These are phyloP conservation scores for Teleogryllus occipitalis DNA, from an alignment of 1,140 invertebrate genomes.

Conservation along the genomic window DNA sequence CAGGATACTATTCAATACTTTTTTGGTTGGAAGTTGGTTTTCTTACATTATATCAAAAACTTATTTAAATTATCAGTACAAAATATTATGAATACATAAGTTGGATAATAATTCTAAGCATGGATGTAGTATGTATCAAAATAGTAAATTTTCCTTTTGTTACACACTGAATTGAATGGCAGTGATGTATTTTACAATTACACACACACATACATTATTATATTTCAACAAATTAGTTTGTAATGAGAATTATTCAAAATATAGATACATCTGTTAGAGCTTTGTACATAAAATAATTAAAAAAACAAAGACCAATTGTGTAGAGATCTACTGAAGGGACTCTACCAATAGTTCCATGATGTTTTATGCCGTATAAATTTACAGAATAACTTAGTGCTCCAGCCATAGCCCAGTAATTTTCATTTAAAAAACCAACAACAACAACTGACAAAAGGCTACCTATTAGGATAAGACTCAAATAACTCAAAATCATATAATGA, in stretches of 20 bases:
- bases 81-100: too few relatives aligned
- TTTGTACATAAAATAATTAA: slow-evolving; percentile 10
- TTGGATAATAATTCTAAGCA: too few relatives aligned
- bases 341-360: not conserved
- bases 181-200: too few relatives aligned
- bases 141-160: too few relatives aligned
- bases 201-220: too few relatives aligned
- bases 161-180: too few relatives aligned
- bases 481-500: not conserved
- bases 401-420: slow-evolving; percentile 3
- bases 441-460: not conserved
- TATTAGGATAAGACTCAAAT: not conserved
- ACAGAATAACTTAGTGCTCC: not conserved
- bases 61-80: too few relatives aligned
- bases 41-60: too few relatives aligned
- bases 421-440: slow-evolving; percentile 6
- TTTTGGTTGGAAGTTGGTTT: too few relatives aligned
- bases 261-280: slow-evolving; percentile 6
- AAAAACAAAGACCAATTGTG: slow-evolving; percentile 8
- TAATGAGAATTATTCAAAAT: not conserved
- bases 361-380: not conserved
- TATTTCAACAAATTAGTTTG: too few relatives aligned
- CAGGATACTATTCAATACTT: too few relatives aligned
- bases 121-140: too few relatives aligned
- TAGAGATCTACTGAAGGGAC: slow-evolving; percentile 9